Evolutionary conservation across 2,113 vertebrate species (phyloP).

Genomic region (Amazona guildingii): DNA sequence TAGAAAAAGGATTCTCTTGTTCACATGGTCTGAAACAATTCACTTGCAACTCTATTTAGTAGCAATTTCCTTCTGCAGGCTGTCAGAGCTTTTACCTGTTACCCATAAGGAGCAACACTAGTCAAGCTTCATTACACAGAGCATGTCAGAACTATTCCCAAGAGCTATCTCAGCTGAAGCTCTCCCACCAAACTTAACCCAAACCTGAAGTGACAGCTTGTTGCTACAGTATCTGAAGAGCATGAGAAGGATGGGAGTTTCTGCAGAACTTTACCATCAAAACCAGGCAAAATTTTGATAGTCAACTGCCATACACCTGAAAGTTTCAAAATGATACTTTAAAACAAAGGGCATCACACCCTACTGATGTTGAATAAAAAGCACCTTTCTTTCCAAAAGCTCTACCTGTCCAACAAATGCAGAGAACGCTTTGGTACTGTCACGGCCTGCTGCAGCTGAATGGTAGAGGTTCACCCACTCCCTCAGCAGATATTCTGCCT

Average conservation of each 20-base stretch:
- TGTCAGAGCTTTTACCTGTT: neutral
- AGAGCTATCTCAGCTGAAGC: neutral
- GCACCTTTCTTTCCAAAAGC: slow-evolving; percentile 86
- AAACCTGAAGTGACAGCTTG: neutral
- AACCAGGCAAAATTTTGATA: neutral
- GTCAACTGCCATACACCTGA: neutral
- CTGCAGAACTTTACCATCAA: neutral
- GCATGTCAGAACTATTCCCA: neutral
- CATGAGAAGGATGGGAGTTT: neutral
- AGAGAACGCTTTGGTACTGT: slow-evolving; percentile 99
- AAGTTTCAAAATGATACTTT: slow-evolving; percentile 48
- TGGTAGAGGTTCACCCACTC: slow-evolving; percentile 99
- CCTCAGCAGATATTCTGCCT: slow-evolving; percentile 95
- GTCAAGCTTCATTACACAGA: neutral
- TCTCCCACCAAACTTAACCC: neutral
- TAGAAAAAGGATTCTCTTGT: neutral
- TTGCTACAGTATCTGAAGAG: neutral
- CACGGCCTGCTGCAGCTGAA: slow-evolving; percentile 95
- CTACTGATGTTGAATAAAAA: slow-evolving; percentile 83
- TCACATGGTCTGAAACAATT: neutral
- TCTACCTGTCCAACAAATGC: slow-evolving; percentile 99
- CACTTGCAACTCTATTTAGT: neutral
- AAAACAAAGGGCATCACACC: slow-evolving; percentile 70
- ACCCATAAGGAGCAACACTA: neutral
- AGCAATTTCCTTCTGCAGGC: neutral